A percentile compares a stretch with the other conserved stretches of the same genome.
phyloP scores from a whole-genome alignment of 2,888 invertebrate genomes.

The Cyrtodaria siliqua region DNA sequence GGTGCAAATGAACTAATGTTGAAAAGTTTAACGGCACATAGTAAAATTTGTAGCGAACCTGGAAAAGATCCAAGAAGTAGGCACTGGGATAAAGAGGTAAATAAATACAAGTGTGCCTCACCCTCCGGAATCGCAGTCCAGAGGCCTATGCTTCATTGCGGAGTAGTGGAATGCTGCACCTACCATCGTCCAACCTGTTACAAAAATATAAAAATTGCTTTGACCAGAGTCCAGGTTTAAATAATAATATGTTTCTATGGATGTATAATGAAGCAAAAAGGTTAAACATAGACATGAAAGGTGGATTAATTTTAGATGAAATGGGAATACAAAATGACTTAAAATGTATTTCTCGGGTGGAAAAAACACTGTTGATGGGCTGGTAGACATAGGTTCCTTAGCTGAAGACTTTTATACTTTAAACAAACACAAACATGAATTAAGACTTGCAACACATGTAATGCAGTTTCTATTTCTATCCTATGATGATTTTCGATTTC shows the following conservation, averaged over 20 bases:
- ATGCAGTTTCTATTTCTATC: conserved; percentile 35
- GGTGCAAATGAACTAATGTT: conserved; percentile 16
- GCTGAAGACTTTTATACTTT: conserved; percentile 23
- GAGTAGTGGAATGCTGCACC: conserved; percentile 15
- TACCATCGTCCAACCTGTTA: conserved; percentile 18
- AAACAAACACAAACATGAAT: conserved; percentile 19
- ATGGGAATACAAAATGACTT: conserved; percentile 44
- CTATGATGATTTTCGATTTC: conserved; percentile 39
- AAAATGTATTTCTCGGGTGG: conserved; percentile 26
- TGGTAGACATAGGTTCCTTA: conserved; percentile 24
- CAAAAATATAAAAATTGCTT: conserved; percentile 25
- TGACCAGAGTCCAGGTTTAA: conserved; percentile 16
- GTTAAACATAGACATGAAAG: conserved; percentile 22
- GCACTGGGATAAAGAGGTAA: conserved; percentile 31
- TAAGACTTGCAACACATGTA: conserved; percentile 33
- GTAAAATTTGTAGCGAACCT: conserved; percentile 20
- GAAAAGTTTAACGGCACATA: conserved; percentile 18
- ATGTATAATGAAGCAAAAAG: conserved; percentile 24
- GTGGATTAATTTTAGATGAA: conserved; percentile 43
- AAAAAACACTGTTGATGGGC: conserved; percentile 24
- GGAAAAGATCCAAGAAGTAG: conserved; percentile 26
- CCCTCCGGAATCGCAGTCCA: conserved; percentile 35
- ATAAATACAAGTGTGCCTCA: conserved; percentile 34
- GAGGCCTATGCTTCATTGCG: conserved; percentile 19
- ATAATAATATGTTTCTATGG: conserved; percentile 28